A percentile compares a stretch with the other conserved stretches of the same genome.
Evolutionary conservation across 2,113 vertebrate genomes (phyloP).

Genomic region (Amblyopsis rosae): DNA sequence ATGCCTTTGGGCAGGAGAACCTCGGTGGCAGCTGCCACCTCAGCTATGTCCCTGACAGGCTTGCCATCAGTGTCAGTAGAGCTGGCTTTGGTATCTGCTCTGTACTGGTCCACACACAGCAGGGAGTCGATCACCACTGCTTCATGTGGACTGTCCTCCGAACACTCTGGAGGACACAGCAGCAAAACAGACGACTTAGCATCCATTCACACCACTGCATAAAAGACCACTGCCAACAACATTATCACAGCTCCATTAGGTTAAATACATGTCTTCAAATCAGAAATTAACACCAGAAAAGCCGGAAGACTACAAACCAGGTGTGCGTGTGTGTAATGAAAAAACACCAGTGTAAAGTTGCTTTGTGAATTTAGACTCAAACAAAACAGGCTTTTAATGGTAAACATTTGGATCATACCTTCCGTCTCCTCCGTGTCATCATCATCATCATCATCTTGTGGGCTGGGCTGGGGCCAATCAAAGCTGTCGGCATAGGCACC

Average conservation of each 20-base stretch:
- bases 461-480: constrained; percentile 85
- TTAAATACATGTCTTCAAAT: no score
- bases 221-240: no score
- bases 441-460: constrained; percentile 77
- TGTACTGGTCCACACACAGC: constrained; percentile 85
- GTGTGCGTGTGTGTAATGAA: no score
- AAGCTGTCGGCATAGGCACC: constrained; percentile 89
- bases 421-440: constrained; percentile 84
- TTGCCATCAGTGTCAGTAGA: constrained; percentile 72
- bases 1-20: constrained; percentile 86
- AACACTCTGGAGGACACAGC: constrained; percentile 62
- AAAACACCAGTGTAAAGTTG: no score
- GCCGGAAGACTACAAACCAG: no score
- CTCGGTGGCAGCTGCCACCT: constrained; percentile 88
- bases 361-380: not conserved
- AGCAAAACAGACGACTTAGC: not conserved
- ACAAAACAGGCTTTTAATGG: not conserved
- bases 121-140: constrained; percentile 87
- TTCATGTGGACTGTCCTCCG: constrained; percentile 75
- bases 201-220: not conserved
- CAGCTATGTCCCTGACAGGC: constrained; percentile 83
- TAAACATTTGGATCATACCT: constrained; percentile 42
- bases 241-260: no score
- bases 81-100: constrained; percentile 74
- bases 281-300: no score